These are phyloP conservation scores for Myocastor coypus DNA, from an alignment of 2,113 vertebrate species.

Conservation along the genomic window DNA sequence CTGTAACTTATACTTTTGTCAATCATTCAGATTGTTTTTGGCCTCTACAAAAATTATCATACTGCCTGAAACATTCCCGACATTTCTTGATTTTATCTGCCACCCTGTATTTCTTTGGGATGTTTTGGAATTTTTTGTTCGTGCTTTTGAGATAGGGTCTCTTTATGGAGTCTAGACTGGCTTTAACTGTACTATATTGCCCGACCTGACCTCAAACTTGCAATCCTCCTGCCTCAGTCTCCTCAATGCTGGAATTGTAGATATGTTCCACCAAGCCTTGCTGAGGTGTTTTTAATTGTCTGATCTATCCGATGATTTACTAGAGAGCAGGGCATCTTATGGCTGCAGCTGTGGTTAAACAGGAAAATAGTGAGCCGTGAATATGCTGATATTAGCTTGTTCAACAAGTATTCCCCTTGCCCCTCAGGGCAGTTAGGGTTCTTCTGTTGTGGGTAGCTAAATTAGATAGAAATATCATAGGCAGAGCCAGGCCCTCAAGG, in stretches of 20 bases:
- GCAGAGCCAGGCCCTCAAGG: too few species aligned
- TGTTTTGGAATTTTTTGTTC: background rate
- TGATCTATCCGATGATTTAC: background rate
- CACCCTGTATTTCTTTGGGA: background rate
- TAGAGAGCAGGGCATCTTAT: background rate
- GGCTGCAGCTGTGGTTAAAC: background rate
- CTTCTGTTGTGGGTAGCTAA: too few species aligned
- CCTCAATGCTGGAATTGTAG: background rate
- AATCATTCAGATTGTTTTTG: background rate
- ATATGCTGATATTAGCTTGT: background rate
- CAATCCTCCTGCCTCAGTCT: background rate
- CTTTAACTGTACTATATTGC: background rate
- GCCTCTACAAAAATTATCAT: background rate
- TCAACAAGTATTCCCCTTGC: background rate
- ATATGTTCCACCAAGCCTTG: background rate
- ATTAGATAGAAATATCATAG: too few species aligned
- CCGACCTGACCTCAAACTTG: background rate
- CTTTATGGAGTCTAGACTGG: background rate
- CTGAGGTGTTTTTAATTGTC: background rate
- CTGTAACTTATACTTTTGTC: background rate
- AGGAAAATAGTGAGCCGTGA: background rate
- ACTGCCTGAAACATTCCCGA: background rate
- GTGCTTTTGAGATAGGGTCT: background rate
- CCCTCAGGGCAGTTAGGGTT: too few species aligned
- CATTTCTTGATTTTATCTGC: conserved; percentile 43